phyloP scores from a whole-genome alignment of 2,113 vertebrate genomes.

The Odobenus rosmarus region DNA sequence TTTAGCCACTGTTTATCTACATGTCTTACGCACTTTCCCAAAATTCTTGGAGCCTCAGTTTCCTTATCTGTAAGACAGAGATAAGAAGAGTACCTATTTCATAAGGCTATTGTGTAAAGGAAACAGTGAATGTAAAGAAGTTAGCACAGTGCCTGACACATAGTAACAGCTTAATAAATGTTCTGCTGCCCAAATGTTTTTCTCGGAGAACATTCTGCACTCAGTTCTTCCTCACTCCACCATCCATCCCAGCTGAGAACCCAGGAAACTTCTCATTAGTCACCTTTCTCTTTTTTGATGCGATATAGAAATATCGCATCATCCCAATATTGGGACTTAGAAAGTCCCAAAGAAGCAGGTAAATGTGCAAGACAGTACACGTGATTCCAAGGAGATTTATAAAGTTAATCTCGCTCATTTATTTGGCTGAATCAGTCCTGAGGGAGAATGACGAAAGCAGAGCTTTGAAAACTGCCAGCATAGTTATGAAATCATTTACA shows the following conservation, averaged over 20 bases:
- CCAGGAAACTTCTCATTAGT: background rate
- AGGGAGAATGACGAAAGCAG: conserved; percentile 73
- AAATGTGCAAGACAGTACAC: conserved; percentile 59
- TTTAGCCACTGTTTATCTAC: background rate
- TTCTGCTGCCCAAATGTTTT: background rate
- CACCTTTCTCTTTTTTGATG: background rate
- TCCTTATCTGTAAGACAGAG: background rate
- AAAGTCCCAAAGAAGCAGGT: conserved; percentile 60
- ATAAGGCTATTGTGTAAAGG: background rate
- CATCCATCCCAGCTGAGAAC: background rate
- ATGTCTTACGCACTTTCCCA: background rate
- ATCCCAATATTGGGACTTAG: too few species aligned
- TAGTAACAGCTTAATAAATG: background rate
- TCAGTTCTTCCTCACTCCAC: background rate
- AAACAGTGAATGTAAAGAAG: background rate
- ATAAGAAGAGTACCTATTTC: background rate
- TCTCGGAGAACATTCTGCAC: background rate
- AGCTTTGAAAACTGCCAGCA: conserved; percentile 74
- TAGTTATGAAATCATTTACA: conserved; percentile 78
- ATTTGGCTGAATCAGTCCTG: conserved; percentile 71
- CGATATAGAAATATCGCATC: too few species aligned
- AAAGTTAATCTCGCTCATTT: conserved; percentile 72
- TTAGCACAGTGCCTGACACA: background rate
- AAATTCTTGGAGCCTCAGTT: background rate
- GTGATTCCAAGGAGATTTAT: conserved; percentile 60